Conservation (phyloP, 2,888 invertebrate genomes). For the Apodemia hepburni region DNA sequence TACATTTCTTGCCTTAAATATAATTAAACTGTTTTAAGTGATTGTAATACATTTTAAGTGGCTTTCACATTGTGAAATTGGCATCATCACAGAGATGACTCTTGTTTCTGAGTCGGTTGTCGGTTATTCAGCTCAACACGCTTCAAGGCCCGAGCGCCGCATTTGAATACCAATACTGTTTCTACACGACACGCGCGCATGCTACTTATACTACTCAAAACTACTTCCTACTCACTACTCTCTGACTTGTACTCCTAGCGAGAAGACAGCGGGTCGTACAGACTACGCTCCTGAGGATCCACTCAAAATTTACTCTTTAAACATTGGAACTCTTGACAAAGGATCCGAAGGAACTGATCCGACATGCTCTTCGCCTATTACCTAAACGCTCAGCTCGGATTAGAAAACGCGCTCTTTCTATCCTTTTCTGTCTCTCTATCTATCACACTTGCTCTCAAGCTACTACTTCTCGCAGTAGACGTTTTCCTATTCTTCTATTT, state of each 20-base stretch:
- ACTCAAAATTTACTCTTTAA: slow-evolving; percentile 45
- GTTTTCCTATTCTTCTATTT: slow-evolving; percentile 72
- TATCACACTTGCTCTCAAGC: slow-evolving; percentile 73
- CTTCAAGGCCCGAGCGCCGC: slow-evolving; percentile 79
- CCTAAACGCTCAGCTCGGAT: slow-evolving; percentile 70
- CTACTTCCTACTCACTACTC: slow-evolving; percentile 75
- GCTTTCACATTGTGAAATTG: slow-evolving; percentile 9
- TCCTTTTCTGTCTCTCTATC: slow-evolving; percentile 71
- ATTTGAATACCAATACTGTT: slow-evolving; percentile 87
- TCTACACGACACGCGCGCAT: slow-evolving; percentile 79
- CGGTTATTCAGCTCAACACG: slow-evolving; percentile 50
- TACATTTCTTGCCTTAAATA: background rate
- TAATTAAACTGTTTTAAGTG: background rate
- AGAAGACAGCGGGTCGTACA: slow-evolving; percentile 66
- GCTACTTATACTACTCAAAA: slow-evolving; percentile 71
- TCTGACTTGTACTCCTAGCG: slow-evolving; percentile 73
- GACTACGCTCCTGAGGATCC: slow-evolving; percentile 64
- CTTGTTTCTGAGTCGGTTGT: slow-evolving; percentile 28
- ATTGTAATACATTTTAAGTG: background rate
- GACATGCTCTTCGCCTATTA: slow-evolving; percentile 64
- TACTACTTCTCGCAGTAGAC: slow-evolving; percentile 75
- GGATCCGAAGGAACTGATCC: slow-evolving; percentile 65
- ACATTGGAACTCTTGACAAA: slow-evolving; percentile 43
- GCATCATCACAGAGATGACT: slow-evolving; percentile 7
- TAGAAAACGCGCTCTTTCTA: slow-evolving; percentile 74